A percentile compares a stretch with the other conserved stretches of the same genome.
These are phyloP conservation scores for Habropoda laboriosa DNA, from an alignment of 1,140 invertebrate species.

Conservation along the genomic window DNA sequence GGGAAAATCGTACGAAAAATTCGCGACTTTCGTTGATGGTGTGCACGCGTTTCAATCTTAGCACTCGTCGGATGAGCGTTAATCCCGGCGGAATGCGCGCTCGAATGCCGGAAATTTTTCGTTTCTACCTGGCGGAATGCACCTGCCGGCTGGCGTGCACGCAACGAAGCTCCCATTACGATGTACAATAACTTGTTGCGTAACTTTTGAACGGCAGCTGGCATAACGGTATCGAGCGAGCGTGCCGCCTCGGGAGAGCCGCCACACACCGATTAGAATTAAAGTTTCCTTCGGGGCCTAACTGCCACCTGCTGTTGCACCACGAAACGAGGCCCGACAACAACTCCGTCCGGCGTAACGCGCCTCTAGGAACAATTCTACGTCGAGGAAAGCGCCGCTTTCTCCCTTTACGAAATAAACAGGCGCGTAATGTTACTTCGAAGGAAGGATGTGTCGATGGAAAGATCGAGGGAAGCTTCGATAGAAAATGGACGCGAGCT, in stretches of 20 bases:
- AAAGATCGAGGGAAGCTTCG: too few species aligned
- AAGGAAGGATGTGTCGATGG: too few species aligned
- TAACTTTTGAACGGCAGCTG: slow-evolving; percentile 45
- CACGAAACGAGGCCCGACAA: neutral
- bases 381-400: slow-evolving; percentile 9
- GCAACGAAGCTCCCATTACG: slow-evolving; percentile 33
- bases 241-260: slow-evolving; percentile 1
- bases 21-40: slow-evolving; percentile 41
- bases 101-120: neutral
- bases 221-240: slow-evolving; percentile 47
- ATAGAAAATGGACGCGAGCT: too few species aligned
- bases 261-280: slow-evolving; percentile 38
- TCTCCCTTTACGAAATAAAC: neutral
- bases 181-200: slow-evolving; percentile 40
- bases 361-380: slow-evolving; percentile 22
- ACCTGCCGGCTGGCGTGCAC: neutral
- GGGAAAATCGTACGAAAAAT: slow-evolving; percentile 18
- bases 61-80: neutral
- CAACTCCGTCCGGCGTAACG: neutral
- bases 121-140: slow-evolving; percentile 14
- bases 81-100: neutral
- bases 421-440: too few species aligned
- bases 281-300: slow-evolving; percentile 28
- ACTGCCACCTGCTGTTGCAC: neutral
- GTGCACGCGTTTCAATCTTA: too few species aligned